phyloP scores from a whole-genome alignment of 1,140 invertebrate species.

The Asbolus verrucosus region DNA sequence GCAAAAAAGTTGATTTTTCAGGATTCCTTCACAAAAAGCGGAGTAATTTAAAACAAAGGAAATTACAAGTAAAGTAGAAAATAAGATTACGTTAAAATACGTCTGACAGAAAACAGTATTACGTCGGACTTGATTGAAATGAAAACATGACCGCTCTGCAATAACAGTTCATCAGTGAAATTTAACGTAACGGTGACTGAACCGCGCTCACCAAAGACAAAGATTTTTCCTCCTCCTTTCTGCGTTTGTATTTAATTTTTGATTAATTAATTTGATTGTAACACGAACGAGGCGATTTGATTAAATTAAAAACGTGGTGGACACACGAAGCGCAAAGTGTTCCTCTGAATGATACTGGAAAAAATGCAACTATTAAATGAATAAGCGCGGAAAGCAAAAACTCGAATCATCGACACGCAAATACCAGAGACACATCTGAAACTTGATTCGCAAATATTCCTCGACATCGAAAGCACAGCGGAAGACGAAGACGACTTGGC shows the following conservation, averaged over 20 bases:
- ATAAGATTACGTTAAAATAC: slow-evolving; percentile 46
- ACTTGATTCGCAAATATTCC: neutral
- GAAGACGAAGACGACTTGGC: neutral
- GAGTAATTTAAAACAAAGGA: slow-evolving; percentile 43
- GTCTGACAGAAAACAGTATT: slow-evolving; percentile 42
- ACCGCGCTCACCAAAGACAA: slow-evolving; percentile 13
- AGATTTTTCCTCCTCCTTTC: too few species aligned
- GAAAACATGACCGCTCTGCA: slow-evolving; percentile 42
- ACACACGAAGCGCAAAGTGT: too few species aligned
- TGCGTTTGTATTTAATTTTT: too few species aligned
- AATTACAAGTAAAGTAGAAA: slow-evolving; percentile 40
- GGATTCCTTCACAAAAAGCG: slow-evolving; percentile 22
- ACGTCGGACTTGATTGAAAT: slow-evolving; percentile 46
- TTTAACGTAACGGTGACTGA: slow-evolving; percentile 22
- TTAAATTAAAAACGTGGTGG: too few species aligned
- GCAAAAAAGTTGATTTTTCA: too few species aligned
- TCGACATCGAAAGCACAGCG: too few species aligned
- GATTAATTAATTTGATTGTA: too few species aligned
- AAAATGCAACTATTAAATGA: too few species aligned
- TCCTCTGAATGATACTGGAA: too few species aligned
- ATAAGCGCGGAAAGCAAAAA: neutral
- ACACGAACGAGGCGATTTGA: too few species aligned
- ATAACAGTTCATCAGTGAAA: slow-evolving; percentile 21
- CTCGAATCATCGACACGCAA: neutral
- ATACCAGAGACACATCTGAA: too few species aligned